Percentiles rank a stretch among this genome's conserved stretches.
phyloP scores from a whole-genome alignment of 1,140 invertebrate genomes.

The Bombus polaris region DNA sequence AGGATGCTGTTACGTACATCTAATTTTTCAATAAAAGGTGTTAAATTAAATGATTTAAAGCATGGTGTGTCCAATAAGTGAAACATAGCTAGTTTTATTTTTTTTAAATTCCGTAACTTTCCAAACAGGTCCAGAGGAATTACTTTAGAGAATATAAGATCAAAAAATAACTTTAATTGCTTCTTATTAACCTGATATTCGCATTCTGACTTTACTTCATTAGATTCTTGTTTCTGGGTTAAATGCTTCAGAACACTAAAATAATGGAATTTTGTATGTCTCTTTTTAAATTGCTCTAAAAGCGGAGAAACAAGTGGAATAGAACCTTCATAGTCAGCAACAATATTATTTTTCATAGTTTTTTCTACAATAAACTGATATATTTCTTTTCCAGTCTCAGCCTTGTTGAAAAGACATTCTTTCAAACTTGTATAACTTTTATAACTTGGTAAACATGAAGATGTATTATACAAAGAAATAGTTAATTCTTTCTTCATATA shows the following conservation, averaged over 20 bases:
- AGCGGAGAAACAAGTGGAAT: neutral
- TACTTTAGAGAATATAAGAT: constrained; percentile 28
- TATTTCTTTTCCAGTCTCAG: constrained; percentile 24
- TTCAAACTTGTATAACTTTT: neutral
- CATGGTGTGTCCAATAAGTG: neutral
- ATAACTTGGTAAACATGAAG: neutral
- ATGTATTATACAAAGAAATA: constrained; percentile 11
- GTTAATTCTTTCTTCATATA: neutral
- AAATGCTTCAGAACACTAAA: neutral
- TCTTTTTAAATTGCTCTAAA: constrained; percentile 2
- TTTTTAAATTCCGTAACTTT: constrained; percentile 20
- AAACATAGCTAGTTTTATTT: constrained; percentile 3
- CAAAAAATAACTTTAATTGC: constrained; percentile 12
- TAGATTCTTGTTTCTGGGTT: neutral
- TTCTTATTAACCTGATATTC: neutral
- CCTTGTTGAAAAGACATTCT: neutral
- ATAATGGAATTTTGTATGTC: constrained; percentile 22
- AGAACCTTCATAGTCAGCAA: constrained; percentile 1
- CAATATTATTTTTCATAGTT: neutral
- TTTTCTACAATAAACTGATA: constrained; percentile 1
- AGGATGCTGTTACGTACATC: constrained; percentile 13
- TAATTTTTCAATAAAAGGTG: constrained; percentile 6
- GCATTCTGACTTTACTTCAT: neutral
- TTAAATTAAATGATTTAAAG: constrained; percentile 12
- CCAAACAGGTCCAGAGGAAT: constrained; percentile 24